A percentile compares a stretch with the other conserved stretches of the same genome.
Evolutionary conservation across 2,888 invertebrate genomes (phyloP).

Genomic region (Torymus tubicola): DNA sequence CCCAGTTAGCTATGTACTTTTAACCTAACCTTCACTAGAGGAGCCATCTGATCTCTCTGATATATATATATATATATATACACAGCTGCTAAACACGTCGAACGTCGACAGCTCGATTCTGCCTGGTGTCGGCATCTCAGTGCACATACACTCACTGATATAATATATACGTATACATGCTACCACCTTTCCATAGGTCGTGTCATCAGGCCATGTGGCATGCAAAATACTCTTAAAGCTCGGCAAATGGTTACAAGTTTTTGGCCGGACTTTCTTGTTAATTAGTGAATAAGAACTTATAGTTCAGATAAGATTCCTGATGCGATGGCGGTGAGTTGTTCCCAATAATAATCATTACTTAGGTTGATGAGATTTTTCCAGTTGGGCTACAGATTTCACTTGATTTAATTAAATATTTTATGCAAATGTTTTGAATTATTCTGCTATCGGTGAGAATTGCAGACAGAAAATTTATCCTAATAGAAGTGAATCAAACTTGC

Average conservation of each 20-base stretch:
- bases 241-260: constrained; percentile 22
- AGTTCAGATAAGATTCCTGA: constrained; percentile 24
- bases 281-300: constrained; percentile 31
- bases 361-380: not conserved
- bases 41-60: too few species aligned
- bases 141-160: constrained; percentile 1
- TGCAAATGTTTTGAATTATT: constrained; percentile 1
- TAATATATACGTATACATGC: not conserved
- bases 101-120: too few species aligned
- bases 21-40: too few species aligned
- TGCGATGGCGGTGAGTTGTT: constrained; percentile 56
- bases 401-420: constrained; percentile 18
- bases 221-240: constrained; percentile 25
- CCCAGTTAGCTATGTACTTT: too few species aligned
- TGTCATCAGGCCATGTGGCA: constrained; percentile 48
- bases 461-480: too few species aligned
- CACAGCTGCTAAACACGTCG: too few species aligned
- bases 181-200: not conserved
- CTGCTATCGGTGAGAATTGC: too few species aligned
- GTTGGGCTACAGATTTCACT: constrained; percentile 16
- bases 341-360: not conserved
- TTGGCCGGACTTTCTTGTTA: constrained; percentile 17
- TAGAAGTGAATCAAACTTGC: too few species aligned
- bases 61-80: too few species aligned
- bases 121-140: too few species aligned